Evolutionary conservation across 2,113 vertebrate species (phyloP).

Genomic region (Geococcyx californianus): DNA sequence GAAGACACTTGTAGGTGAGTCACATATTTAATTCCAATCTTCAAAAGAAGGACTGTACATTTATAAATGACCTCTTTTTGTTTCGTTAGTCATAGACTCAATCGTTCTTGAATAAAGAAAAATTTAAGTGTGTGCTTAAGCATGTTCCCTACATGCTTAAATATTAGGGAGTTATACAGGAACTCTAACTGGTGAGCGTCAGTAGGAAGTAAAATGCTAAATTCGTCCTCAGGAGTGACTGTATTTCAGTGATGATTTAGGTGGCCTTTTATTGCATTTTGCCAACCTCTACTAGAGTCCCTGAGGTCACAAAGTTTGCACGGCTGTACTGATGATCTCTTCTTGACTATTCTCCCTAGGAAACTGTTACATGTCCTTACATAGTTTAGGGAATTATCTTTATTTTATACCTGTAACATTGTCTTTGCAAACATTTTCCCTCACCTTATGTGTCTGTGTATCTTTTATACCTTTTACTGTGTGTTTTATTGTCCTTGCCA

Average conservation of each 20-base stretch:
- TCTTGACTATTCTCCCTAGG: neutral
- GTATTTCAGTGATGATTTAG: neutral
- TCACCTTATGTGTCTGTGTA: neutral
- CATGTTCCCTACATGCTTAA: neutral
- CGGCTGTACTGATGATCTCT: neutral
- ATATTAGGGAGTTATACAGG: neutral
- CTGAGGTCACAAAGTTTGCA: neutral
- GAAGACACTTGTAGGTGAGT: neutral
- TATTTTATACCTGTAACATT: neutral
- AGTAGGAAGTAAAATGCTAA: neutral
- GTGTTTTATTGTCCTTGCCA: conserved; percentile 50
- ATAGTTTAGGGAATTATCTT: neutral
- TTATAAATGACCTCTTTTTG: neutral
- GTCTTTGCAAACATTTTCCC: conserved; percentile 40
- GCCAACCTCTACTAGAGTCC: neutral
- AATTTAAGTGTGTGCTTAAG: neutral
- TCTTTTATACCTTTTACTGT: conserved; percentile 34
- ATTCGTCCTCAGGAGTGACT: neutral
- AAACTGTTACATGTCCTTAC: neutral
- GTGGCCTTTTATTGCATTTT: neutral
- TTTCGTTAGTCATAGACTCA: neutral
- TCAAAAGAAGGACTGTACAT: neutral
- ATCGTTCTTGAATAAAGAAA: neutral
- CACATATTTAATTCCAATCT: neutral
- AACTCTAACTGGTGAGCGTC: neutral